Evolutionary conservation across 2,113 vertebrate species (phyloP).

Genomic region (Actinemys pallida): DNA sequence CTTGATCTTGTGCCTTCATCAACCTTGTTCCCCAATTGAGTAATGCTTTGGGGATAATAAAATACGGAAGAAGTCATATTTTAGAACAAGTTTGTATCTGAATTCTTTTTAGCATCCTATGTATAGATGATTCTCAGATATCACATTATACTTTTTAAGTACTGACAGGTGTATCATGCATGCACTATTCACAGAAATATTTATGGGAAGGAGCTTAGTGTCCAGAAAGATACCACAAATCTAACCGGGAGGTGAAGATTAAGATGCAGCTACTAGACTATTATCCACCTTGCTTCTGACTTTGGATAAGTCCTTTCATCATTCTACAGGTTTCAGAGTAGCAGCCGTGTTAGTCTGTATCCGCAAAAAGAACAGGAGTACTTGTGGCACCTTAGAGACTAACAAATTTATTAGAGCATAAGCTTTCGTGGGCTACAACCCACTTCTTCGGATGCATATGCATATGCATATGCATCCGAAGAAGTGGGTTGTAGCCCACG

Average conservation of each 20-base stretch:
- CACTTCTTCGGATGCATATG: too few relatives aligned
- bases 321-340: not conserved
- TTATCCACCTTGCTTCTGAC: not conserved
- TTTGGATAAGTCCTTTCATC: not conserved
- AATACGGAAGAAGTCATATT: not conserved
- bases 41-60: not conserved
- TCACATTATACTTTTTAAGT: not conserved
- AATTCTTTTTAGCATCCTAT: not conserved
- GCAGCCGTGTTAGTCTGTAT: too few relatives aligned
- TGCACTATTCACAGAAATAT: not conserved
- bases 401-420: too few relatives aligned
- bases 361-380: too few relatives aligned
- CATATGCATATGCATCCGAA: too few relatives aligned
- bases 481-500: too few relatives aligned
- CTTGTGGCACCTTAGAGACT: too few relatives aligned
- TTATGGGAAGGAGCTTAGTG: not conserved
- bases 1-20: not conserved
- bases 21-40: not conserved
- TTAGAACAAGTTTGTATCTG: not conserved
- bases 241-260: not conserved
- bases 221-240: not conserved
- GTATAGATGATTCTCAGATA: constrained; percentile 9
- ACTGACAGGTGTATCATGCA: not conserved
- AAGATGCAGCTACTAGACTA: not conserved
- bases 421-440: too few relatives aligned